These are phyloP conservation scores for Aplodontia rufa DNA, from an alignment of 2,113 vertebrate species.

Conservation along the genomic window DNA sequence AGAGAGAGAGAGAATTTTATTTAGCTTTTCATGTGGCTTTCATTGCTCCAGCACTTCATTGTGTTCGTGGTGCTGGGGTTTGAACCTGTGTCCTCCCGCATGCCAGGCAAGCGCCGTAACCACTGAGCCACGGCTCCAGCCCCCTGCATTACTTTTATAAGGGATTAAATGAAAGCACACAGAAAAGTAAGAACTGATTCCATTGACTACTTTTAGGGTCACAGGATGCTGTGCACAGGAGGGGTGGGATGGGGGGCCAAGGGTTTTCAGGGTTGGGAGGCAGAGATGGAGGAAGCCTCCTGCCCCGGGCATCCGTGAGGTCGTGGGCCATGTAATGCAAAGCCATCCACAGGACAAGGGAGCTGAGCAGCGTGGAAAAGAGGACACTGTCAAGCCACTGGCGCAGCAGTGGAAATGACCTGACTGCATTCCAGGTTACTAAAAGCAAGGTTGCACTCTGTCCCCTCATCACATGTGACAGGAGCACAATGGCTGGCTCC, in stretches of 20 bases:
- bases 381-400: background rate
- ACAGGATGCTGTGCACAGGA: background rate
- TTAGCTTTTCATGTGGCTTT: no score
- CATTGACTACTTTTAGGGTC: background rate
- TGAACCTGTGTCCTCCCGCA: no score
- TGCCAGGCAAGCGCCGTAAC: no score
- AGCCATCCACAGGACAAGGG: background rate
- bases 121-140: no score
- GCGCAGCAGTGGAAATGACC: no score
- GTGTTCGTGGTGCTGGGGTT: no score
- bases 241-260: rapidly evolving
- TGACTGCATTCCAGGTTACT: background rate
- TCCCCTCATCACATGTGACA: background rate
- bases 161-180: background rate
- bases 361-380: no score
- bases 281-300: background rate
- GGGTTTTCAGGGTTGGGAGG: background rate
- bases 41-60: no score
- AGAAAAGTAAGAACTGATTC: background rate
- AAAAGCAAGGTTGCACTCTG: background rate
- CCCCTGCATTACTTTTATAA: background rate
- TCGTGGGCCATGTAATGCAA: no score
- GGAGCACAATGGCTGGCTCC: background rate
- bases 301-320: background rate
- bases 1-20: no score